Evolutionary conservation across 2,888 invertebrate species (phyloP), one percentile per base, ranked within the genome.

Genomic region (Odontocolon sp.): DNA sequence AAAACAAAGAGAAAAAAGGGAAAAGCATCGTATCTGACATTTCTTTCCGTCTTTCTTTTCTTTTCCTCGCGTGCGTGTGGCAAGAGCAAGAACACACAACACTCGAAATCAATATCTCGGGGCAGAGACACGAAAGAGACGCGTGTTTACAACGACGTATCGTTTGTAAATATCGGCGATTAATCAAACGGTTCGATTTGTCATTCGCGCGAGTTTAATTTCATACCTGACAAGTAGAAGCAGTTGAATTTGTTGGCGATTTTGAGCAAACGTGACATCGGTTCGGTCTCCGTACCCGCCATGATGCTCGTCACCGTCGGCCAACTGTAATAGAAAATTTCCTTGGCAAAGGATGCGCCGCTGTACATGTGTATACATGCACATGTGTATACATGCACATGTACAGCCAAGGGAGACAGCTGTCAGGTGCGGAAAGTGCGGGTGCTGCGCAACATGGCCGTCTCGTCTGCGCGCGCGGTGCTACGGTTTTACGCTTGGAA

Each of bases 221-320:
- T 21, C 91, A 92, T 91, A 96, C 96, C 96, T 93, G 95, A 93
- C 92, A 97, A 91, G 91, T 96, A 96, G 91, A 97, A 97, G 92
- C 95, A 95, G 92, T 97, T 97, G 92, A 96, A 96, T 92, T 95
- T 96, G 90, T 95, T 94, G 77, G 96, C 96, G 90, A 96, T 93
- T 92, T 95, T 94, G 87, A 96, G 91, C 87, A 96, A 92, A 88
- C 93, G 92, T 89, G 94, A 94, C 92, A 94, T 93, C 86, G 91
- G 91, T 86, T 89, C 87, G 81, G 85, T 85, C 84, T 90, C 90
- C 84, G 86, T 88, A 85, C 87, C 88, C 87, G 91, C 88, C 90
- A 91, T 91, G 87, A 88, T 87, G 87, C 87, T 83, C 85, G 84
- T 85, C 85, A 77, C 74, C 79, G 68, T 69, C 59, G 47, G 68